These are phyloP conservation scores for Ormyrus nitidulus DNA, from an alignment of 2,888 invertebrate species.

Conservation along the genomic window DNA sequence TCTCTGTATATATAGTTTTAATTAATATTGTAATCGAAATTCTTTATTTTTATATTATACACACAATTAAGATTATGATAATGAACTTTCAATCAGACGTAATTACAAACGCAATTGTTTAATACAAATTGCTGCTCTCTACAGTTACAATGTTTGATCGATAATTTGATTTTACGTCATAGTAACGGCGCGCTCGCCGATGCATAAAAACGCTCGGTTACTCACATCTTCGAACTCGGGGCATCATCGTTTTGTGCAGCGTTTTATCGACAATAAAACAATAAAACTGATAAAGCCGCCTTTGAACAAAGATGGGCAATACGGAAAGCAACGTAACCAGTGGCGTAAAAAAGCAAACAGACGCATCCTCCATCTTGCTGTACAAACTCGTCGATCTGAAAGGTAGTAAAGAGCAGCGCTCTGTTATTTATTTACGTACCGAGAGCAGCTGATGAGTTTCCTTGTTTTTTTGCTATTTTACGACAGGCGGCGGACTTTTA, in stretches of 20 bases:
- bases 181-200: constrained; percentile 40
- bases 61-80: background rate
- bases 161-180: constrained; percentile 49
- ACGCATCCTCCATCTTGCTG: constrained; percentile 87
- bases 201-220: constrained; percentile 2
- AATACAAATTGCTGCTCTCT: background rate
- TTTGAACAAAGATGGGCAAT: constrained; percentile 81
- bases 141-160: constrained; percentile 47
- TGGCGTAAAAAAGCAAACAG: constrained; percentile 97
- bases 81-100: background rate
- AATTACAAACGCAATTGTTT: background rate
- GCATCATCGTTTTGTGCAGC: constrained; percentile 15
- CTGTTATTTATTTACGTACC: background rate
- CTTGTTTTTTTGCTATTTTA: background rate
- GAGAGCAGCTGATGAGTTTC: background rate
- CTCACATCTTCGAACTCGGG: background rate
- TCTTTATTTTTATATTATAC: background rate
- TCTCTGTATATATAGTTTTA: background rate
- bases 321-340: constrained; percentile 93
- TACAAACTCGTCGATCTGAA: constrained; percentile 94
- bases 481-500: constrained; percentile 89
- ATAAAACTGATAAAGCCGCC: background rate
- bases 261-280: constrained; percentile 23
- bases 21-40: constrained; percentile 3
- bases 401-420: constrained; percentile 78